Conservation (phyloP, 2,888 invertebrate genomes). For the Philopedon plagiatum region DNA sequence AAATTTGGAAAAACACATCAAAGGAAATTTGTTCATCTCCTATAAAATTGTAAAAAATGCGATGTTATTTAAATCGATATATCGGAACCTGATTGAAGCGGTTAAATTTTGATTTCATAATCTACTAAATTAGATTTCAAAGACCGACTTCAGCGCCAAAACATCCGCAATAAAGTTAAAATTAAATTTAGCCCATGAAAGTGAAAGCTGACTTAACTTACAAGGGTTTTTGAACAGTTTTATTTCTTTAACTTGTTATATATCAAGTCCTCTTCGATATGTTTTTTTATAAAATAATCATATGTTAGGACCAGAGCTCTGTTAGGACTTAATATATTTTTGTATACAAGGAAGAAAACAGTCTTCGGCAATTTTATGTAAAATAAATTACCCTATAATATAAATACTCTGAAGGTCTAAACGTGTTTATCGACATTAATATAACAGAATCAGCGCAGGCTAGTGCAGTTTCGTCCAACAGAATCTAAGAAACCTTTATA, state of each 20-base stretch:
- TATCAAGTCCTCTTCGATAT: background rate
- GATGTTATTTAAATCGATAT: conserved; percentile 32
- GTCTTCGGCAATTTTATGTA: too few relatives aligned
- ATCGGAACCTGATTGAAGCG: conserved; percentile 14
- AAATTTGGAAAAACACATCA: conserved; percentile 26
- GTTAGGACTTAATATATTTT: too few relatives aligned
- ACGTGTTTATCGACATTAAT: too few relatives aligned
- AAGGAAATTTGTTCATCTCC: conserved; percentile 19
- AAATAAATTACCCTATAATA: too few relatives aligned
- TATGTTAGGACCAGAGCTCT: too few relatives aligned
- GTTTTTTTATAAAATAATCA: background rate
- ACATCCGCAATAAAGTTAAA: conserved; percentile 31
- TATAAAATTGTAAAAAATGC: conserved; percentile 24
- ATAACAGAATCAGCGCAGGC: too few relatives aligned
- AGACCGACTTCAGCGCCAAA: conserved; percentile 21
- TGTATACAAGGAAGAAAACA: too few relatives aligned
- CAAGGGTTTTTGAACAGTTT: background rate
- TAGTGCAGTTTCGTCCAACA: too few relatives aligned
- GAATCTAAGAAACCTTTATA: too few relatives aligned
- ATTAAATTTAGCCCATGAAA: conserved; percentile 24
- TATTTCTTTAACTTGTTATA: conserved; percentile 14
- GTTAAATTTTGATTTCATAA: conserved; percentile 34
- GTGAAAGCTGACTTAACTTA: background rate
- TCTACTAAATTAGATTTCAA: conserved; percentile 27
- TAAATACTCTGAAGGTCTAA: too few relatives aligned